A percentile compares a stretch with the other conserved stretches of the same genome.
These are phyloP conservation scores for Salvator merianae DNA, from an alignment of 2,113 vertebrate genomes.

Conservation along the genomic window DNA sequence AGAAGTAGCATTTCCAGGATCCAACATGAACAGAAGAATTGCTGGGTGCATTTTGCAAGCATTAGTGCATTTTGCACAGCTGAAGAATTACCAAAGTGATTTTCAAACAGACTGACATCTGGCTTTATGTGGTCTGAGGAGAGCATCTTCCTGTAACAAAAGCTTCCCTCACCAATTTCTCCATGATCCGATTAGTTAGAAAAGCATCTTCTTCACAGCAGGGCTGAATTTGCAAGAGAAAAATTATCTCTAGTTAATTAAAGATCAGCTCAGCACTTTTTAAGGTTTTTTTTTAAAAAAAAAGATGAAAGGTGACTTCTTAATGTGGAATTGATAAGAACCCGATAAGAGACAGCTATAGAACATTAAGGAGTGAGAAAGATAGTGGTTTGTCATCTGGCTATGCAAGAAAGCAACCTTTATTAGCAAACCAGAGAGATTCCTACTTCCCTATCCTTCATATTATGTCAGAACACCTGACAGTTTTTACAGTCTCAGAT, in stretches of 20 bases:
- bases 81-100: conserved; percentile 10
- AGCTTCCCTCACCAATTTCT: neutral
- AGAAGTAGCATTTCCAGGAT: neutral
- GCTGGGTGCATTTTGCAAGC: neutral
- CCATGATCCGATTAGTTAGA: conserved; percentile 14
- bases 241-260: conserved; percentile 23
- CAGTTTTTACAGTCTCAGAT: conserved; percentile 33
- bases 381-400: conserved; percentile 1
- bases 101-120: neutral
- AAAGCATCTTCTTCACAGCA: conserved; percentile 13
- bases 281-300: neutral
- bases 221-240: neutral
- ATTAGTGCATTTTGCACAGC: neutral
- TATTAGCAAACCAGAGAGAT: conserved; percentile 32
- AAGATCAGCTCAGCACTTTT: neutral
- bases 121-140: neutral
- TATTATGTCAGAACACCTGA: conserved; percentile 35
- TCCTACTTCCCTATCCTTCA: conserved; percentile 34
- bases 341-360: conserved; percentile 4
- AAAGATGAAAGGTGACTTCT: conserved; percentile 18
- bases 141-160: neutral
- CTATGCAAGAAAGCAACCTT: neutral
- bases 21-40: conserved; percentile 17
- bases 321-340: neutral
- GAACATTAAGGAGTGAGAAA: neutral